phyloP scores from a whole-genome alignment of 2,888 invertebrate species.

The Eilema depressum region DNA sequence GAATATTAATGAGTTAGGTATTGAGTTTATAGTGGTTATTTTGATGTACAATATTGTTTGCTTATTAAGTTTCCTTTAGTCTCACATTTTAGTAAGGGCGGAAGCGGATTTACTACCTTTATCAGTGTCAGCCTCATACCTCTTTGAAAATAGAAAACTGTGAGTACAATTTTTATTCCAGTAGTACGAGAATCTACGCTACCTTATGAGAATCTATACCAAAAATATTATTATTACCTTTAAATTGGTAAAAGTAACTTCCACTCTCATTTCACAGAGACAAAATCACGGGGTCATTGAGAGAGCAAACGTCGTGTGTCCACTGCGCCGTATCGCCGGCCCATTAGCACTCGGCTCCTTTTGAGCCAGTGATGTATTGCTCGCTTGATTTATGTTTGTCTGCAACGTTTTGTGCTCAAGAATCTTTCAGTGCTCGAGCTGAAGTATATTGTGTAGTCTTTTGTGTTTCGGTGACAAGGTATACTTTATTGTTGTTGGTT shows the following conservation, averaged over 20 bases:
- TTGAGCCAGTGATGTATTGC: constrained; percentile 62
- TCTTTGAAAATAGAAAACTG: neutral
- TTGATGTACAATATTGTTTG: too few species aligned
- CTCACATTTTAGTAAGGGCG: too few species aligned
- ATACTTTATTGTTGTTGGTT: constrained; percentile 1
- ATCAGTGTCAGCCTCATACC: too few species aligned
- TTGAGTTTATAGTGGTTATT: too few species aligned
- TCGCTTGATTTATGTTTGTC: constrained; percentile 62
- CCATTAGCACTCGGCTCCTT: constrained; percentile 59
- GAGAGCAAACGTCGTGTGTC: constrained; percentile 47
- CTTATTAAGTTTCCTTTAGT: too few species aligned
- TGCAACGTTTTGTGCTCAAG: constrained; percentile 44
- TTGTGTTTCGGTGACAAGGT: constrained; percentile 21
- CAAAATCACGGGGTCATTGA: constrained; percentile 16
- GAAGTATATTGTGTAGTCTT: constrained; percentile 33
- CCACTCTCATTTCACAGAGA: neutral
- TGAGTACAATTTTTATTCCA: too few species aligned
- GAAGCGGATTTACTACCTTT: too few species aligned
- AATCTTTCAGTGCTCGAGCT: constrained; percentile 32
- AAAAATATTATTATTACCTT: neutral
- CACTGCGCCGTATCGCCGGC: constrained; percentile 57
- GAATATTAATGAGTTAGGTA: too few species aligned
- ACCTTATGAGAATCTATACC: too few species aligned
- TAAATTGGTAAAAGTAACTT: neutral
- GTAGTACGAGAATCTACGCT: too few species aligned